A percentile compares a stretch with the other conserved stretches of the same genome.
These are phyloP conservation scores for Lepidurus couesii DNA, from an alignment of 1,140 invertebrate genomes.

Conservation along the genomic window DNA sequence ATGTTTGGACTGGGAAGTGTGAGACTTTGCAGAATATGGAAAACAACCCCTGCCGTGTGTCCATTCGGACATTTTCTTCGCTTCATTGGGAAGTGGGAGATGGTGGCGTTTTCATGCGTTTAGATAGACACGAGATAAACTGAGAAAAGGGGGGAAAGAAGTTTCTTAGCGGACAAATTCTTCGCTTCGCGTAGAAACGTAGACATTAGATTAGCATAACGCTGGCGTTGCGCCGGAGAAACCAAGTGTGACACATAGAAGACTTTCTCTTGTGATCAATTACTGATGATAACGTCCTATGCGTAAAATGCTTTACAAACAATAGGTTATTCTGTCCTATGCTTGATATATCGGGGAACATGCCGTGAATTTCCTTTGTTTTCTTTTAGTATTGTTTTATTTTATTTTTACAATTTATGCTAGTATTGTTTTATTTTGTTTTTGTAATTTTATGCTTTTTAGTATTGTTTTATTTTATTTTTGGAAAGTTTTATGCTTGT, in stretches of 20 bases:
- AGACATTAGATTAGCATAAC: not conserved
- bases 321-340: not conserved
- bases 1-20: constrained; percentile 12
- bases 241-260: not conserved
- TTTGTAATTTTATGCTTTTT: too few species aligned
- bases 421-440: too few species aligned
- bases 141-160: too few species aligned
- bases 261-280: not conserved
- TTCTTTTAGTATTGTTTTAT: not conserved
- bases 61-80: not conserved
- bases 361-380: not conserved
- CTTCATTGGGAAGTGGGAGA: not conserved
- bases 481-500: too few species aligned
- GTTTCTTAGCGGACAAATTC: too few species aligned
- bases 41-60: not conserved
- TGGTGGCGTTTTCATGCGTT: too few species aligned
- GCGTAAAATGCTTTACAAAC: not conserved
- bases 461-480: too few species aligned
- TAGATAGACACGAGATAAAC: too few species aligned
- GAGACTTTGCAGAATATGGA: constrained; percentile 10
- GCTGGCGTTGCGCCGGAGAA: not conserved
- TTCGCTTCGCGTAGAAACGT: too few species aligned
- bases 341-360: not conserved
- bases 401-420: too few species aligned
- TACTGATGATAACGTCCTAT: not conserved